Base-by-base conservation (phyloP, 2,888 invertebrate species). In the Megamerina dolium region DNA sequence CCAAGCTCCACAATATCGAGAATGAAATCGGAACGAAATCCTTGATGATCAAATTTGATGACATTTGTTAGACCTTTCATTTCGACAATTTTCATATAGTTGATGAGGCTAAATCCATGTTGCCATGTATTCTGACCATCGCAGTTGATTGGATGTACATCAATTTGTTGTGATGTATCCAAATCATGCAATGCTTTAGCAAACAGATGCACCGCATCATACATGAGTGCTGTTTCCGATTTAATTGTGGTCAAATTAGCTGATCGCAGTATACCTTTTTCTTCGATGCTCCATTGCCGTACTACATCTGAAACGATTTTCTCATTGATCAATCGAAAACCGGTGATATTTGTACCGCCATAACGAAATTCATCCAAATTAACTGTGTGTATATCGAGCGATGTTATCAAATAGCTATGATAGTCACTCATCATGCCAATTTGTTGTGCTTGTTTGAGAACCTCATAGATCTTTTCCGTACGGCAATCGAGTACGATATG, bases 401-500 rank as follows among this genome's bases (percentile, higher is more conserved):
- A 90, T 2, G 93, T 93, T 55, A 94, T 86, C 58, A 95, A 80
- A 67, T 91, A 95, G 72, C 91, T 91, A 72, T 93, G 92, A 66
- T 92, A 88, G 66, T 91, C 90, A 52, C 91, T 92, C 87, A 95
- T 92, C 89, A 95, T 90, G 51, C 94, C 94, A 55, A 95, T 88
- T 75, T 93, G 92, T 72, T 93, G 90, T 9, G 93, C 93, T 72
- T 94, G 92, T 63, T 91, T 91, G 44, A 93, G 73, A 17, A 93
- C 87, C 58, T 86, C 83, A 61, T 87, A 81, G 52, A 92, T 86
- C 62, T 87, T 82, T 46, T 90, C 88, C 1, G 87, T 87, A 14
- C 87, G 82, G 61, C 92, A 93, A 71, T 93, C 93, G 41, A 93
- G 74, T 5, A 93, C 88, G 54, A 93, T 89, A 65, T 90, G 89